Evolutionary conservation across 2,113 vertebrate species (phyloP).

Genomic region (Prinia subflava): DNA sequence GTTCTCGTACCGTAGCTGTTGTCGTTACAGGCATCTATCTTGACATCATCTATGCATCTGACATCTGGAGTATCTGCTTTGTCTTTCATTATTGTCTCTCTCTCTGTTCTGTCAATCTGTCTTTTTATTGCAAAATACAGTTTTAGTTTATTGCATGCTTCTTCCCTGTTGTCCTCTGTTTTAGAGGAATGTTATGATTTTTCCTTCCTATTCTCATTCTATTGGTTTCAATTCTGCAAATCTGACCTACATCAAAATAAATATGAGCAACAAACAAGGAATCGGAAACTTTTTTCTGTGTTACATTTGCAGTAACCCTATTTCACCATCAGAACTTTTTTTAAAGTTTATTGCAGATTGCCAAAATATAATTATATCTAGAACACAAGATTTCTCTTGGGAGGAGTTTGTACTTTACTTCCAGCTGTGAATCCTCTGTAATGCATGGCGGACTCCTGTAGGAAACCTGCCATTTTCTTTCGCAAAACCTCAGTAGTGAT

Average conservation of each 20-base stretch:
- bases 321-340: neutral
- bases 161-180: neutral
- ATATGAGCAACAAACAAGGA: neutral
- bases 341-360: neutral
- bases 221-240: neutral
- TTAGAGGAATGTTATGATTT: neutral
- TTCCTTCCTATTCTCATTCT: neutral
- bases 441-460: neutral
- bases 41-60: neutral
- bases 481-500: neutral
- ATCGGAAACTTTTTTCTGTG: neutral
- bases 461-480: neutral
- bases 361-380: neutral
- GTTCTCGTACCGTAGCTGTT: neutral
- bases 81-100: neutral
- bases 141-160: neutral
- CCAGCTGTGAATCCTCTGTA: neutral
- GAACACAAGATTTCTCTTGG: neutral
- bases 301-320: neutral
- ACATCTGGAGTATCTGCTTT: neutral
- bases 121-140: neutral
- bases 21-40: neutral
- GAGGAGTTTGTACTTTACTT: neutral
- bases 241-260: neutral
- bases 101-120: neutral